Conservation (phyloP, 2,888 invertebrate genomes). For the Troides helena region DNA sequence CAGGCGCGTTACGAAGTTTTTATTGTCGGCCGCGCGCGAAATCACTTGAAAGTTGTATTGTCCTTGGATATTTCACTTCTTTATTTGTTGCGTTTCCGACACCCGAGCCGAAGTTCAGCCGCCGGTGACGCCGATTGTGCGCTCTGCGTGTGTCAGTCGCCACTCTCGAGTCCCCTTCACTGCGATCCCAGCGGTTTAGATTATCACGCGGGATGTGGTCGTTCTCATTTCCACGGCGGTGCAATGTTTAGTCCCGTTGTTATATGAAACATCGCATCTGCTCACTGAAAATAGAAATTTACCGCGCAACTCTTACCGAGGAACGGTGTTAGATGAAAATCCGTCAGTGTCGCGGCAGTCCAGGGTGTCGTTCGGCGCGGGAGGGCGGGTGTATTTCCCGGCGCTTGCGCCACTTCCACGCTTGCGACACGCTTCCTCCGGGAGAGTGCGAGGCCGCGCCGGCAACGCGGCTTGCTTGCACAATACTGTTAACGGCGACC, state of each 20-base stretch:
- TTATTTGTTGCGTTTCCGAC: slow-evolving; percentile 76
- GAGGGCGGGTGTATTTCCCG: slow-evolving; percentile 69
- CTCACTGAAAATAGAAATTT: slow-evolving; percentile 27
- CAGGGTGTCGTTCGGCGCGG: slow-evolving; percentile 60
- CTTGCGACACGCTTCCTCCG: slow-evolving; percentile 77
- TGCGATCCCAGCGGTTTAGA: slow-evolving; percentile 48
- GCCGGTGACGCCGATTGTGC: slow-evolving; percentile 59
- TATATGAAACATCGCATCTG: neutral
- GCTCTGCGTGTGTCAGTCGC: slow-evolving; percentile 50
- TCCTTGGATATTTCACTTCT: slow-evolving; percentile 80
- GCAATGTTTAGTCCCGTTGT: slow-evolving; percentile 9
- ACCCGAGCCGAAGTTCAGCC: slow-evolving; percentile 67
- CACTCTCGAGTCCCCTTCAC: slow-evolving; percentile 63
- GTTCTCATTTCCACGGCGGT: slow-evolving; percentile 33
- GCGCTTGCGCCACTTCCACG: slow-evolving; percentile 77
- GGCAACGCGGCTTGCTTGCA: slow-evolving; percentile 71
- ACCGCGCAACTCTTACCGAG: slow-evolving; percentile 38
- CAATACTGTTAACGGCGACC: slow-evolving; percentile 69
- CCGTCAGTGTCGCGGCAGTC: slow-evolving; percentile 56
- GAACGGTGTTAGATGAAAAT: slow-evolving; percentile 48
- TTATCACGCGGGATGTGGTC: slow-evolving; percentile 40
- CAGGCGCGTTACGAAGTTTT: slow-evolving; percentile 78
- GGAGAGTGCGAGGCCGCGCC: slow-evolving; percentile 76
- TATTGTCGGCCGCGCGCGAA: slow-evolving; percentile 79
- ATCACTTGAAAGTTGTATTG: slow-evolving; percentile 80